A percentile compares a stretch with the other conserved stretches of the same genome.
These are phyloP conservation scores for Ormyrus labotus DNA, from an alignment of 2,888 invertebrate genomes.

Conservation along the genomic window DNA sequence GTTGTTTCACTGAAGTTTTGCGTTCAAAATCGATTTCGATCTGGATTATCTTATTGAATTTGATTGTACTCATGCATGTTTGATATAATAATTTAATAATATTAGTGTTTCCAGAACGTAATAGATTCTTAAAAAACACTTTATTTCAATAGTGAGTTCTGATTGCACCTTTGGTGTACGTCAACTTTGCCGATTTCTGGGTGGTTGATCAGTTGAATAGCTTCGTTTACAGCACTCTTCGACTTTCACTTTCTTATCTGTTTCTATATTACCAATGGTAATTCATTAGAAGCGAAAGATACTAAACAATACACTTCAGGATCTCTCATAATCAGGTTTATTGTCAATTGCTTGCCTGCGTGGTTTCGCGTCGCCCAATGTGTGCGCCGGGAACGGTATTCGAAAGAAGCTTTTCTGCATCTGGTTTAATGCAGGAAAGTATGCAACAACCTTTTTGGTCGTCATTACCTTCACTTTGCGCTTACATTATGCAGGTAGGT, in stretches of 20 bases:
- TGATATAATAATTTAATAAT: too few species aligned
- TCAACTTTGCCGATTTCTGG: constrained; percentile 99
- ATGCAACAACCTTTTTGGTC: constrained; percentile 97
- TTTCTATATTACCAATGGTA: constrained; percentile 89
- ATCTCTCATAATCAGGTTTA: constrained; percentile 86
- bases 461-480: constrained; percentile 89
- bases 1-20: too few species aligned
- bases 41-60: too few species aligned
- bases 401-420: constrained; percentile 95
- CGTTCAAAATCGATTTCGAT: too few species aligned
- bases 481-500: constrained; percentile 57
- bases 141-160: constrained; percentile 85
- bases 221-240: constrained; percentile 89
- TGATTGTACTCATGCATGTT: too few species aligned
- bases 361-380: constrained; percentile 99
- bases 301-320: constrained; percentile 83
- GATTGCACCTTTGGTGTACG: constrained; percentile 94
- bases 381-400: constrained; percentile 94
- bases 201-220: constrained; percentile 98
- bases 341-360: constrained; percentile 95
- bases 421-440: constrained; percentile 97
- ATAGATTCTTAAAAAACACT: too few species aligned
- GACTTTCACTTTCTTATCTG: constrained; percentile 97
- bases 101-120: too few species aligned
- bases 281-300: constrained; percentile 83